phyloP scores from a whole-genome alignment of 2,113 vertebrate species.

The Nothobranchius kuhntae region DNA sequence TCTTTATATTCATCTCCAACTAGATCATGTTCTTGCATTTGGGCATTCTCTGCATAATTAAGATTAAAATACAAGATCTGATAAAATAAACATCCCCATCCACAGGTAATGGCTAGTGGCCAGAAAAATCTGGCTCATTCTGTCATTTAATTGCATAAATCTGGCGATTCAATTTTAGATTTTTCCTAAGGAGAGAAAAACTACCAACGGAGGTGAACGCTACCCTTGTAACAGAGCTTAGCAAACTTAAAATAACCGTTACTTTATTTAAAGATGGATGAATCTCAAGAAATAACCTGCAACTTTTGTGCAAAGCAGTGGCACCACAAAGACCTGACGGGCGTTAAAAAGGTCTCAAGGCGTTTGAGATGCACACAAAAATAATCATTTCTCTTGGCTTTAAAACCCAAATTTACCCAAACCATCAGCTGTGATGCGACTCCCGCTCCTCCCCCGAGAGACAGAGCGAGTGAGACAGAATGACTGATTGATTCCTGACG shows the following conservation, averaged over 20 bases:
- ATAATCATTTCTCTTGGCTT: constrained; percentile 62
- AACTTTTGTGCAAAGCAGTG: constrained; percentile 48
- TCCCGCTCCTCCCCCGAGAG: neutral
- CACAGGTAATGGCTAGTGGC: constrained; percentile 38
- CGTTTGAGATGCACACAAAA: constrained; percentile 35
- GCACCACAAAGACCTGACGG: constrained; percentile 43
- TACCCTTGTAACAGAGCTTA: constrained; percentile 28
- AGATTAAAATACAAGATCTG: constrained; percentile 35
- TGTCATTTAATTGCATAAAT: constrained; percentile 67
- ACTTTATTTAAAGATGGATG: constrained; percentile 10
- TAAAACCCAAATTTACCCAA: constrained; percentile 46
- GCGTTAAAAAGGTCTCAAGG: constrained; percentile 34
- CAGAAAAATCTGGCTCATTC: constrained; percentile 35
- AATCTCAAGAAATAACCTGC: constrained; percentile 42
- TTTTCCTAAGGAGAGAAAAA: constrained; percentile 8
- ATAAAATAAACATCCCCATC: constrained; percentile 40
- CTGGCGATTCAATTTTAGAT: constrained; percentile 33
- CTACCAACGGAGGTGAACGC: constrained; percentile 6
- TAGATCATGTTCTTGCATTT: constrained; percentile 39
- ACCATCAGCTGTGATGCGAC: constrained; percentile 50
- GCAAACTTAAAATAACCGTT: constrained; percentile 32
- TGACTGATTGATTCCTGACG: constrained; percentile 64
- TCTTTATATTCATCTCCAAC: constrained; percentile 34
- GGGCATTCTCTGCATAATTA: constrained; percentile 20
- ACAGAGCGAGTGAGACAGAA: constrained; percentile 10